These are phyloP conservation scores for Blennius ocellaris DNA, from an alignment of 2,113 vertebrate genomes.

Conservation along the genomic window DNA sequence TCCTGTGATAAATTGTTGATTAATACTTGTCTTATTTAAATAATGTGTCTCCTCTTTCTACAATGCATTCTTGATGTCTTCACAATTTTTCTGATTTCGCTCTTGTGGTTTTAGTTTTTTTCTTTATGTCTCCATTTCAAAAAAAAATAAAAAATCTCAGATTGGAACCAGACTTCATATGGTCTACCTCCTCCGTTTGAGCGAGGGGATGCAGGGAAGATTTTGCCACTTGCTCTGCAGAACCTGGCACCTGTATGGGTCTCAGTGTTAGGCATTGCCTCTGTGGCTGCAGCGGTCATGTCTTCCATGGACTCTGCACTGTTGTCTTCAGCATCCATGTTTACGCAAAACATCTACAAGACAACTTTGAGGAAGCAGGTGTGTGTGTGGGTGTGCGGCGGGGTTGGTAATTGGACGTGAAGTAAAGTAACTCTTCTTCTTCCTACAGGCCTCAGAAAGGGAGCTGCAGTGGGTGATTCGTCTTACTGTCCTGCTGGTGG, in stretches of 20 bases:
- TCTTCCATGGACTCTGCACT: slow-evolving; percentile 70
- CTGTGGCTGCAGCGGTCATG: slow-evolving; percentile 69
- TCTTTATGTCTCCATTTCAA: too few species aligned
- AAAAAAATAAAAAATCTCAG: too few species aligned
- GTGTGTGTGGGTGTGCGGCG: slow-evolving; percentile 27
- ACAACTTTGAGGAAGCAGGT: slow-evolving; percentile 84
- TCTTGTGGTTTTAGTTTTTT: too few species aligned
- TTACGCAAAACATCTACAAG: slow-evolving; percentile 76
- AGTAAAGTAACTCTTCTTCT: background rate
- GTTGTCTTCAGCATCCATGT: slow-evolving; percentile 73
- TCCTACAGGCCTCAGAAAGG: slow-evolving; percentile 79
- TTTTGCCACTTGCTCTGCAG: slow-evolving; percentile 82
- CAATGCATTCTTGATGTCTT: too few species aligned
- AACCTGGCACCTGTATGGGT: slow-evolving; percentile 81
- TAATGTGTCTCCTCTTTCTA: too few species aligned
- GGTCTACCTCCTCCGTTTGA: slow-evolving; percentile 81
- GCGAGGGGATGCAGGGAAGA: slow-evolving; percentile 79
- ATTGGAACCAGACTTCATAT: slow-evolving; percentile 87
- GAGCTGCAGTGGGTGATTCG: slow-evolving; percentile 83
- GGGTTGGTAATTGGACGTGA: background rate
- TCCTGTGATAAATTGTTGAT: too few species aligned
- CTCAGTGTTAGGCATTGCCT: slow-evolving; percentile 60
- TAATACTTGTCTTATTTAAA: too few species aligned
- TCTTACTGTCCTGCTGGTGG: slow-evolving; percentile 78
- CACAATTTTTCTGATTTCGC: too few species aligned